Percentiles rank a stretch among this genome's conserved stretches.
These are phyloP conservation scores for Macrophya annulata DNA, from an alignment of 2,888 invertebrate species.

Conservation along the genomic window DNA sequence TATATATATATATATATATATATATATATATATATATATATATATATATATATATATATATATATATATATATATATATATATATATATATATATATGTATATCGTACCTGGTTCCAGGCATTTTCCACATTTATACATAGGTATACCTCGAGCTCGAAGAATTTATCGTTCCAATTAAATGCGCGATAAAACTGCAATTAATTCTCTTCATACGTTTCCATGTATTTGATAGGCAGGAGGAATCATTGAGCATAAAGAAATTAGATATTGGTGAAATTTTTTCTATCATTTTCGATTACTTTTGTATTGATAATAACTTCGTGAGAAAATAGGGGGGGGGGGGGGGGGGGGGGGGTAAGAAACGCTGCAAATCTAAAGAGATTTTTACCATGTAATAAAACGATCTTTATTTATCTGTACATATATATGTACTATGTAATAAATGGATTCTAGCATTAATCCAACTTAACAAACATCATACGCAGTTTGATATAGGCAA, in stretches of 20 bases:
- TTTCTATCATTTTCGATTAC: too few species aligned
- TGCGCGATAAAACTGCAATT: background rate
- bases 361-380: too few species aligned
- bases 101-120: background rate
- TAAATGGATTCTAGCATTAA: too few species aligned
- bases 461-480: background rate
- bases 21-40: slow-evolving; percentile 50
- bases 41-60: slow-evolving; percentile 30
- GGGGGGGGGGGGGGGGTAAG: background rate
- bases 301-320: background rate
- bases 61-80: background rate
- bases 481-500: background rate
- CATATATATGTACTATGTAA: background rate
- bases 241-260: too few species aligned
- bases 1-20: background rate
- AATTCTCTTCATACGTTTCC: background rate
- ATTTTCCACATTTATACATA: background rate
- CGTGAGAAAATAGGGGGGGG: background rate
- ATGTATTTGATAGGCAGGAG: background rate
- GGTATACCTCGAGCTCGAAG: background rate
- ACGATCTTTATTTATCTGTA: background rate
- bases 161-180: background rate
- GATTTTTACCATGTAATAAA: background rate
- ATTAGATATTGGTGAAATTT: background rate
- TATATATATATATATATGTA: background rate